Evolutionary conservation across 2,888 invertebrate species (phyloP), one percentile per base, ranked within the genome.

Genomic region (Cosmia trapezina): DNA sequence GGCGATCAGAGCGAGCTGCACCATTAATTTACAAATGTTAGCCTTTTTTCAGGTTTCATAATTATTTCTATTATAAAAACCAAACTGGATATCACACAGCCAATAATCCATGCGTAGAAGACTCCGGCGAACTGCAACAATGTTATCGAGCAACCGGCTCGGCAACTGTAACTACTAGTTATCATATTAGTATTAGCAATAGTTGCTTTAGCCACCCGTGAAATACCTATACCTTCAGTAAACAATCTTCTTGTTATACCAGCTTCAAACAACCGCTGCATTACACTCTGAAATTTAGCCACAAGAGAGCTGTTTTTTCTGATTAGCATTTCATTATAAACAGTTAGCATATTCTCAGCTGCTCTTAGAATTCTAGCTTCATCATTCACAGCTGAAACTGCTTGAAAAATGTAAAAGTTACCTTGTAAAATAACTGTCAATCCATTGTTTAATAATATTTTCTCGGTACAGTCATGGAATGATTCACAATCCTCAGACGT

Each of bases 271-370:
- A 96, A 81, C n/a, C 90, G 87, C 37, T 68, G 51, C 8, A 92
- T 68, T 0, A 90, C 80, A 6, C 85, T 86, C 19, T 89, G 86
- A 60, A 94, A 89, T 12, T 80, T 88, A 0, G 22, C 66, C 0
- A 88, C 86, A 0, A 94, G 73, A 3, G 84, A 70, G 74, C 89
- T 89, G 19, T 89, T 78, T 59, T 92, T 94, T 2, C 90, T 82
- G 0, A 95, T 84, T 22, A 93, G 45, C 91, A 96, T 95, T 79
- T 95, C 94, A 53, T 94, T 93, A 68, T 91, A 95, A 0, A 93
- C 85, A 0, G 89, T 89, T 0, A 95, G 17, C 14, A 94, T 63
- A 60, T 91, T 92, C 49, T 95, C 92, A 1, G 83, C 8, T 1
- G 90, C 78, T 74, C 82, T 86, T 19, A 95, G 59, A 4, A 94